Evolutionary conservation across 2,888 invertebrate genomes (phyloP), one percentile per base, ranked within the genome.

Genomic region (Drosophila setosimentum): DNA sequence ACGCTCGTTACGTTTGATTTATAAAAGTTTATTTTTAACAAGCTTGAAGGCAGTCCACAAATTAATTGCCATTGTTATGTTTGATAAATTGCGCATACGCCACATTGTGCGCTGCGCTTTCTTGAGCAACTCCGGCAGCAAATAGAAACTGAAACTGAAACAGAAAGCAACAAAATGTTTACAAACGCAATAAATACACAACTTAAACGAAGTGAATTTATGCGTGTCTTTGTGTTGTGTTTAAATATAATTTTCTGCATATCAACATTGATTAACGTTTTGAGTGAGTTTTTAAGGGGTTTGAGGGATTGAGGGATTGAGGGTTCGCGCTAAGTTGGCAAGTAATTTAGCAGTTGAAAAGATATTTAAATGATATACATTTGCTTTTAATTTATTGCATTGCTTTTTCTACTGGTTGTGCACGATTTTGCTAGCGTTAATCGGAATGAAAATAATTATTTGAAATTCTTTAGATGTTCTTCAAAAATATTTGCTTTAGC

Each of bases 1-100:
- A 89, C 87, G 85, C 89, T 89, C 83, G 87, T 89, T 88, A 86
- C 87, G 73, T 88, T 88, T 89, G 87, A 89, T 89, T 88, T 89
- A 88, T 89, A 89, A 87, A 89, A 84, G 80, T 89, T 84, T 80
- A 73, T 85, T 83, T 78, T 80, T 71, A 80, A 76, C 70, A 73
- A 78, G 80, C 79, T 84, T 42, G 62, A 66, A 68, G 67, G 82
- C 69, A 77, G 71, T 72, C 77, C 82, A 82, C 81, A 89, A 88
- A 88, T 88, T 88, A 88, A 88, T 88, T 88, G 87, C 89, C 87
- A 62, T 80, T 88, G 85, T 88, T 83, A 79, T 83, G 87, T 73
- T 82, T 88, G 87, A 88, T 89, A 87, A 87, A 88, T 87, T 83
- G 83, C 85, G 82, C 63, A 85, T 82, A 85, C 81, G 83, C 76